Evolutionary conservation across 2,888 invertebrate genomes (phyloP), one percentile per base, ranked within the genome.

Genomic region (Callyntrura sp.): DNA sequence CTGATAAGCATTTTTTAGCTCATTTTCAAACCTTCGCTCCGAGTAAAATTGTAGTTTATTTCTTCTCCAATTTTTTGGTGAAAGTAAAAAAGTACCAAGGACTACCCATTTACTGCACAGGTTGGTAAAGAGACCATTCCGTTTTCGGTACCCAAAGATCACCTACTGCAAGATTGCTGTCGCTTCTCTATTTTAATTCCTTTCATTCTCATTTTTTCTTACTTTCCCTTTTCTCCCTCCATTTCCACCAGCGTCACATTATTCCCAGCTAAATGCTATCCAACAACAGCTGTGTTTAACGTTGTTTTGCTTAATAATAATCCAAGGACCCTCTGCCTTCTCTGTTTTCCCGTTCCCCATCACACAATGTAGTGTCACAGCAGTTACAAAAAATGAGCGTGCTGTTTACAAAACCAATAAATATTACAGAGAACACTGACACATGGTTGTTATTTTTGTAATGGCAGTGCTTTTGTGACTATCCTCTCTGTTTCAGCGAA

Each of bases 331-430:
- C n/a, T 51, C n/a, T 51, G 51, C n/a, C 2, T 51, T 11, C n/a
- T n/a, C 51, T 51, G 12, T 48, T 9, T 48, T 9, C 6, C 11
- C 6, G 6, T 48, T 48, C 48, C 48, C 11, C 48, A 6, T 48
- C 48, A 6, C 8, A 48, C 48, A 48, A 51, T 51, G 9, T n/a
- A 2, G 51, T 6, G 6, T 35, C 35, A 51, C 51, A 51, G 12
- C 51, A n/a, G 35, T 35, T 60, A 17, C 17, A 25, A 65, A 17
- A 35, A 17, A 43, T 9, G 6, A 25, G 12, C 70, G 28, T 70
- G 70, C 70, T 73, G 48, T 73, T 73, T 73, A 73, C 48, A 12
- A 35, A 35, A 43, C 48, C 73, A 48, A 73, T 73, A 73, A 73
- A 73, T 48, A 45, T 48, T 35, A 35, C 35, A n/a, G 73, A 20